A percentile compares a stretch with the other conserved stretches of the same genome.
Conservation (phyloP, 2,113 vertebrate species). For the Megaleporinus macrocephalus region DNA sequence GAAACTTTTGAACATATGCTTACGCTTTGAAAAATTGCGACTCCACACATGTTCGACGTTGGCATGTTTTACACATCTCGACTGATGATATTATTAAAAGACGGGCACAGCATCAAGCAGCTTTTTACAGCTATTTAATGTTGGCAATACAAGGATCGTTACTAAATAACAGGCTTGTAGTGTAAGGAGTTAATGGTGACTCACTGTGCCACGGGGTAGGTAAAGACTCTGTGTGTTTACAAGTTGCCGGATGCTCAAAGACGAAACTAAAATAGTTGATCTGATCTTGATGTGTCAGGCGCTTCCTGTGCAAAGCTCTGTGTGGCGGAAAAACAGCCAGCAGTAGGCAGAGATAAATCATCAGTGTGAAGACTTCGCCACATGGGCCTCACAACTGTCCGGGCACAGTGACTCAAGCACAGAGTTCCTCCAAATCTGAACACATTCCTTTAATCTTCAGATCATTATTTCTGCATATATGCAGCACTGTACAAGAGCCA, state of each 20-base stretch:
- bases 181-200: neutral
- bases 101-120: no score
- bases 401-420: neutral
- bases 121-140: no score
- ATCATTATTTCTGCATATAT: no score
- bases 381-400: neutral
- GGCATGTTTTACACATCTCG: no score
- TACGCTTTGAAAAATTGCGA: no score
- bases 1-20: no score
- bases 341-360: constrained; percentile 6
- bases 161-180: neutral
- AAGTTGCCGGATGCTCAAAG: constrained; percentile 8
- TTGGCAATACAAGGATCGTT: no score
- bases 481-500: no score
- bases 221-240: neutral
- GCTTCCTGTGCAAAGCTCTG: constrained; percentile 42
- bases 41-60: no score
- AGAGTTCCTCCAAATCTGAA: neutral
- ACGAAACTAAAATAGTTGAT: constrained; percentile 19
- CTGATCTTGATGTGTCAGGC: constrained; percentile 8
- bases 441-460: neutral
- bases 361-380: constrained; percentile 19
- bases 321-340: constrained; percentile 30
- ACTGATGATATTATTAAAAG: no score
- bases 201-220: neutral